Base-by-base conservation (phyloP, 2,113 vertebrate genomes). In the Blennius ocellaris region DNA sequence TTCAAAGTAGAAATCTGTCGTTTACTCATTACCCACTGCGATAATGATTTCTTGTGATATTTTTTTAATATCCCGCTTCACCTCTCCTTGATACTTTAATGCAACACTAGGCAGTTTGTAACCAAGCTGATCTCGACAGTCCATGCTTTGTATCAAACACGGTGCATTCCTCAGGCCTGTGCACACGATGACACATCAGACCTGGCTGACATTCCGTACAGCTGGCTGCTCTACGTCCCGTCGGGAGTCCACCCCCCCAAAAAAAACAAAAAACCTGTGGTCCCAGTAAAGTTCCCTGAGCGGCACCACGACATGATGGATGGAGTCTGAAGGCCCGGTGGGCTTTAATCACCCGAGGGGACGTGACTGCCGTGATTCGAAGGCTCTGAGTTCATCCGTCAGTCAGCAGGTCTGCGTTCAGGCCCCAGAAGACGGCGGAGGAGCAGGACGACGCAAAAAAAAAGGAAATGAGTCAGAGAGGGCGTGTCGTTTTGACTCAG, bases 351-450 rank as follows among this genome's bases (percentile, higher is more conserved):
- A 44, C 36, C 38, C 11, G 0, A n/a, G 44, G 65, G 11, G 11
- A 14, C 2, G 0, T 82, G 83, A 86, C 55, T 72, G 39, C 83
- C 44, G 37, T 7, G 37, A 51, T 38, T 14, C 41, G n/a, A 39
- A 39, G 16, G 49, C 47, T 44, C 48, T 63, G 61, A 68, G 36
- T 69, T 56, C 47, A 75, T 69, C 59, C 56, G 68, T 78, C 61
- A 45, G 16, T 73, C 30, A 64, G 17, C 49, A 45, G 48, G n/a
- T n/a, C 43, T 56, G 64, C 21, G 21, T 30, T 56, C 51, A 85
- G 47, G 54, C 57, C 38, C 11, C 8, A 75, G 45, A 43, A 17
- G 16, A 62, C 50, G 16, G 9, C 56, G 30, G 66, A 44, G 45
- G n/a, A 50, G 21, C 3, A 39, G 6, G 12, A 50, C 51, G 15